Evolutionary conservation across 2,797 vertebrate genomes (phyloP), one percentile per base, ranked within the genome.

Genomic region (Gephyroberyx darwinii): DNA sequence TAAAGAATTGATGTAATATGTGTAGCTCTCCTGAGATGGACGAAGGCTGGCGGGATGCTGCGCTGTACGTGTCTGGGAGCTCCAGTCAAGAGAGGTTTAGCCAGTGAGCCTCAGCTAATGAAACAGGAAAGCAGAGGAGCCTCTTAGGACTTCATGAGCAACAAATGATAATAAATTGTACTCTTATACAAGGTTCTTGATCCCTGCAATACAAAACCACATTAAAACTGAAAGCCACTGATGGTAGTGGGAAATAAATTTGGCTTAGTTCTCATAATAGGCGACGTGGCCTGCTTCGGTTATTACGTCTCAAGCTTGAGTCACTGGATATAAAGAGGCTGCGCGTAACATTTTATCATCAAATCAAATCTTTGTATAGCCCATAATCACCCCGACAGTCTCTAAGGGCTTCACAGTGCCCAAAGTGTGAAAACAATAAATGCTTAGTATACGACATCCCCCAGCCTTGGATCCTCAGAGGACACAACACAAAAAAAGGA

Each of bases 11-110:
- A 26, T 66, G 35, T 43, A 19, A 45, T 66, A 45, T 45, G 14
- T 45, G 35, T 26, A 13, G 35, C 51, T 31, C 20, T 65, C 63
- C 51, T 41, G 50, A 65, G 63, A 54, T 12, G 31, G 51, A 8
- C 19, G 8, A 30, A 63, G 8, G 7, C 43, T 22, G 33, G 31
- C 31, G 22, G 48, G 12, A 45, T 16, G 52, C 43, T 26, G 26
- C 5, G 26, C 1, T 31, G 52, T 35, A 2, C 31, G 16, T 39
- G 20, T 39, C 48, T 8, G 47, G 39, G 17, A 39, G 31, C 48
- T 20, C 1, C 14, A 45, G 13, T 45, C 43, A 45, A 5, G 14
- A 45, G 14, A 45, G n/a, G 45, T 17, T 26, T n/a, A 47, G 41
- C 20, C 20, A 30, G 8, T 22, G 31, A 48, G 30, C 30, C 19